Evolutionary conservation across 1,140 invertebrate species (phyloP).

Genomic region (Atta cephalotes): DNA sequence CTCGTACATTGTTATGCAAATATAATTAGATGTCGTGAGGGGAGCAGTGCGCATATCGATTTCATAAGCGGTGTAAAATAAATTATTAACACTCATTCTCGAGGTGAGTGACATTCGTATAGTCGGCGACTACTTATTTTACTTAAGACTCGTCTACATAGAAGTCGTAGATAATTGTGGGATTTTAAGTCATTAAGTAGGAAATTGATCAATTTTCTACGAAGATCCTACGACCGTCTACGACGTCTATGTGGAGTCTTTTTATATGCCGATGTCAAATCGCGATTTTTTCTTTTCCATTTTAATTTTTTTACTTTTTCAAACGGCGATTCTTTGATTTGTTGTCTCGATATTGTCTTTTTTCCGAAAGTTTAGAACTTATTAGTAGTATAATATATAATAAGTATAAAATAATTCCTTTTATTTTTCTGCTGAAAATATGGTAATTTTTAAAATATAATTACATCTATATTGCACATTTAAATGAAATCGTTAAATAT

Average conservation of each 20-base stretch:
- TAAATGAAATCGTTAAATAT: neutral
- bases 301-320: conserved; percentile 14
- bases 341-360: neutral
- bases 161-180: no score
- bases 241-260: no score
- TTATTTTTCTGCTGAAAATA: neutral
- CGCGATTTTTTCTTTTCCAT: neutral
- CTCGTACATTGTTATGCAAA: conserved; percentile 22
- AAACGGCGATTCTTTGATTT: no score
- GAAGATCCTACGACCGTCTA: no score
- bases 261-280: no score
- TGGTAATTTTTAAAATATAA: neutral
- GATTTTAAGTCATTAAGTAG: no score
- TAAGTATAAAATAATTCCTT: neutral
- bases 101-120: conserved; percentile 45
- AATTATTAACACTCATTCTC: conserved; percentile 47
- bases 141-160: neutral
- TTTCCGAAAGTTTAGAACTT: neutral
- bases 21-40: conserved; percentile 25
- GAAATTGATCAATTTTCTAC: no score
- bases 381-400: neutral
- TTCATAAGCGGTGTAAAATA: conserved; percentile 11
- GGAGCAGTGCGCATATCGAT: conserved; percentile 45
- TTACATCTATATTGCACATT: neutral
- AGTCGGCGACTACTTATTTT: conserved; percentile 15